Percentiles rank a stretch among this genome's conserved stretches.
Evolutionary conservation across 2,888 invertebrate genomes (phyloP).

Genomic region (Cephus pulcher): DNA sequence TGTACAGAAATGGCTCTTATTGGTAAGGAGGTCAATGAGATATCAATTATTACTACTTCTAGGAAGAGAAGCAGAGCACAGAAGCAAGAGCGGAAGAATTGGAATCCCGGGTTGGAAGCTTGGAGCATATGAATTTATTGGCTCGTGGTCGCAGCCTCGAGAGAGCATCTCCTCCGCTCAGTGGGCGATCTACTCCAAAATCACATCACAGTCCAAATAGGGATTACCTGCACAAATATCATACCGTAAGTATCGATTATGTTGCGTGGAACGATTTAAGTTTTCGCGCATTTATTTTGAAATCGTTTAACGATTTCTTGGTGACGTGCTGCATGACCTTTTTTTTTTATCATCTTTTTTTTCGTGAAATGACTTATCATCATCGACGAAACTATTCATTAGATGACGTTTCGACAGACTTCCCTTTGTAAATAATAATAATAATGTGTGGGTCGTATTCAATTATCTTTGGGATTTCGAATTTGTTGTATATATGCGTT

Average conservation of each 20-base stretch:
- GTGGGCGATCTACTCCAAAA: constrained; percentile 89
- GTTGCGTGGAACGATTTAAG: neutral
- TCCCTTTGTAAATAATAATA: neutral
- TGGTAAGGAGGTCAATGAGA: neutral
- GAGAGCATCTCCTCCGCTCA: constrained; percentile 84
- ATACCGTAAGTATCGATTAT: constrained; percentile 80
- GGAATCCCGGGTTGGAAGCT: constrained; percentile 94
- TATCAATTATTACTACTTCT: constrained; percentile 41
- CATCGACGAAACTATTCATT: neutral
- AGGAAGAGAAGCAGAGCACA: constrained; percentile 97
- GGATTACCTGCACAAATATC: constrained; percentile 92
- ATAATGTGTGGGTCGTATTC: neutral
- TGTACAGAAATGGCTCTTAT: neutral
- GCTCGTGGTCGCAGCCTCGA: constrained; percentile 77
- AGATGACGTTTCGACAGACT: neutral
- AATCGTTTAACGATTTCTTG: neutral
- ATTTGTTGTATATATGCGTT: neutral
- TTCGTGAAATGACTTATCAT: neutral
- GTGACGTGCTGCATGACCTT: constrained; percentile 2
- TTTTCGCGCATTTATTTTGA: neutral
- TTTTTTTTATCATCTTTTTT: neutral
- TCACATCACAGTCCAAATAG: constrained; percentile 83
- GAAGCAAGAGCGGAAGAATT: constrained; percentile 97
- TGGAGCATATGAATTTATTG: constrained; percentile 92
- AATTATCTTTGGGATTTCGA: neutral